Conservation (phyloP, 2,888 invertebrate genomes). For the Neoaliturus tenellus region DNA sequence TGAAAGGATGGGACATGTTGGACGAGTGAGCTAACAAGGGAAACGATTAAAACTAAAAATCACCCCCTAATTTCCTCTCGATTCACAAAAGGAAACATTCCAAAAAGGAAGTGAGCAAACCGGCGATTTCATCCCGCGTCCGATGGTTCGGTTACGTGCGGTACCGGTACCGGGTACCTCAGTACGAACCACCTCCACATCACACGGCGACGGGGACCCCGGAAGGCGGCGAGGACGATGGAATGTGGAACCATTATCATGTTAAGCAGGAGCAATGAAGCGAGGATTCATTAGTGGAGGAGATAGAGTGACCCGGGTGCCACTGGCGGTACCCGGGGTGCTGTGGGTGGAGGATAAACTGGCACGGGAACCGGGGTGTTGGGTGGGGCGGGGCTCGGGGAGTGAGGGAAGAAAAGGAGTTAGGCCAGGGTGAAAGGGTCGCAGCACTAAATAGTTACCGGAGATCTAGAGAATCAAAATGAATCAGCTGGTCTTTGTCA, state of each 20-base stretch:
- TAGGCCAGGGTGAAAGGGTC: no score
- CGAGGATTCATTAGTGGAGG: neutral
- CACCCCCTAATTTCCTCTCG: neutral
- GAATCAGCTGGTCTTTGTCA: no score
- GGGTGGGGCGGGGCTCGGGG: neutral
- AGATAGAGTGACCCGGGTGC: neutral
- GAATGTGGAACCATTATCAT: constrained; percentile 40
- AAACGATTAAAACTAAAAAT: neutral
- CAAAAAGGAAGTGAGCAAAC: neutral
- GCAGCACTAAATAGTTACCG: no score
- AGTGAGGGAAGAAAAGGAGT: neutral
- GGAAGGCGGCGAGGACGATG: neutral
- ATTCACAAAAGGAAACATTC: neutral
- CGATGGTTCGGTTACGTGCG: neutral
- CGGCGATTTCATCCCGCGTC: neutral
- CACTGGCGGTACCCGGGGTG: neutral
- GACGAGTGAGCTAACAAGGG: no score
- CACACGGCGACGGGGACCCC: neutral
- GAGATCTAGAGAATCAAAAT: no score
- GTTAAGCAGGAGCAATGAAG: constrained; percentile 20
- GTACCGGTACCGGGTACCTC: neutral
- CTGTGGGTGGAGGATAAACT: neutral
- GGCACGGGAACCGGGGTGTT: neutral
- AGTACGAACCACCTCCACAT: neutral
- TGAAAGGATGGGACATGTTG: no score